phyloP scores from a whole-genome alignment of 2,888 invertebrate genomes.

The Tachina fera region DNA sequence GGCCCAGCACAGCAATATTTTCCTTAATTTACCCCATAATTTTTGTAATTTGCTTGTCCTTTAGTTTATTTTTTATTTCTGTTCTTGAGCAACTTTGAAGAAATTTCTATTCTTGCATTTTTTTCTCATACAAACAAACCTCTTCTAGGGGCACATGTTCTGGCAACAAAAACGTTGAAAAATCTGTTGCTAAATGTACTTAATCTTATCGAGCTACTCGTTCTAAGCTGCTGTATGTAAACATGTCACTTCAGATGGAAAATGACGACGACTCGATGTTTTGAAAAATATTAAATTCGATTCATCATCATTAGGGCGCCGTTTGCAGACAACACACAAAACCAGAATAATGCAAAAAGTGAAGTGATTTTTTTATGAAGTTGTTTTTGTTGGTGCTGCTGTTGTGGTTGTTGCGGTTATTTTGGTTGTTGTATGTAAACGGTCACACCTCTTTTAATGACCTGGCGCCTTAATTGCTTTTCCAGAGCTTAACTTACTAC shows the following conservation, averaged over 20 bases:
- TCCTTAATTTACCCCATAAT: too few species aligned
- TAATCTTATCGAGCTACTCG: conserved; percentile 51
- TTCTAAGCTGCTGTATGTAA: conserved; percentile 33
- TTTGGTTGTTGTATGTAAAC: conserved; percentile 59
- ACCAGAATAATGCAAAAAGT: conserved; percentile 22
- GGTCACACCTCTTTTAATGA: conserved; percentile 72
- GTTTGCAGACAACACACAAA: conserved; percentile 58
- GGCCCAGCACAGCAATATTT: too few species aligned
- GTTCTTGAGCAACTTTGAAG: conserved; percentile 41
- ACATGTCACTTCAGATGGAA: conserved; percentile 44
- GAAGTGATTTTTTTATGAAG: conserved; percentile 46
- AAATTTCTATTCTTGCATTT: conserved; percentile 9
- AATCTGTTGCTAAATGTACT: conserved; percentile 9
- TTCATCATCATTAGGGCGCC: conserved; percentile 71
- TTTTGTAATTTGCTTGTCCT: too few species aligned
- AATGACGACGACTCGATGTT: conserved; percentile 45
- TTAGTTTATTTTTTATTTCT: too few species aligned
- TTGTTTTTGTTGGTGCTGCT: background rate
- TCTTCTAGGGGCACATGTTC: background rate
- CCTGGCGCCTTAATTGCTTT: conserved; percentile 71
- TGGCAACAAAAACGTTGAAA: conserved; percentile 47
- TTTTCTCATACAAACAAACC: background rate
- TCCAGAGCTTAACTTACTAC: conserved; percentile 33
- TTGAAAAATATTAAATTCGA: conserved; percentile 62
- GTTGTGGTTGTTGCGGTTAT: conserved; percentile 33